A percentile compares a stretch with the other conserved stretches of the same genome.
Evolutionary conservation across 1,140 invertebrate species (phyloP).

Genomic region (Ditylenchus dipsaci): DNA sequence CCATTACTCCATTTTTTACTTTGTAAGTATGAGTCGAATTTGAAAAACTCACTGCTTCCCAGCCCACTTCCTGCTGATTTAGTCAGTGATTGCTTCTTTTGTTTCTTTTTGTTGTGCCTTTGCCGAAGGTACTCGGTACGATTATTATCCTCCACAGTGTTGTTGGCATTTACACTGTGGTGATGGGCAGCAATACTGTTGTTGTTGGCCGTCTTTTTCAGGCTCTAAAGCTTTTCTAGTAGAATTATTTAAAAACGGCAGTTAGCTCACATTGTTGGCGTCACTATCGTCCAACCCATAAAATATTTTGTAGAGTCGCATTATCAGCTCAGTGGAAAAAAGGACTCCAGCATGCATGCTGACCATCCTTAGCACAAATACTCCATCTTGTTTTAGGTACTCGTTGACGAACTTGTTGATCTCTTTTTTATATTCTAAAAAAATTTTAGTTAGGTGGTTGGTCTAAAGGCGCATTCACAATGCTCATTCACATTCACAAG

Average conservation of each 20-base stretch:
- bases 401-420: constrained; percentile 59
- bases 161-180: not conserved
- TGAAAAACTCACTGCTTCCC: too few species aligned
- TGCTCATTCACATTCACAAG: too few species aligned
- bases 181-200: not conserved
- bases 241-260: too few species aligned
- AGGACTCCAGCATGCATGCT: constrained; percentile 44
- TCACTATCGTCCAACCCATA: constrained; percentile 8
- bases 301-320: constrained; percentile 27
- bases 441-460: not conserved
- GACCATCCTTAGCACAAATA: constrained; percentile 62
- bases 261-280: not conserved
- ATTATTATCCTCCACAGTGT: not conserved
- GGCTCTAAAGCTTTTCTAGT: too few species aligned
- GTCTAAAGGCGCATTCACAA: too few species aligned
- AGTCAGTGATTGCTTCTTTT: not conserved
- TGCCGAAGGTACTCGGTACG: not conserved
- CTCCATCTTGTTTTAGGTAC: constrained; percentile 62
- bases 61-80: not conserved
- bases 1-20: too few species aligned
- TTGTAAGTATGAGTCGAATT: too few species aligned
- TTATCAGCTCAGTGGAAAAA: constrained; percentile 17
- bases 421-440: constrained; percentile 40
- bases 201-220: not conserved
- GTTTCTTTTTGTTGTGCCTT: not conserved